These are phyloP conservation scores for Xanthorhoe spadicearia DNA, from an alignment of 2,888 invertebrate species.

Conservation along the genomic window DNA sequence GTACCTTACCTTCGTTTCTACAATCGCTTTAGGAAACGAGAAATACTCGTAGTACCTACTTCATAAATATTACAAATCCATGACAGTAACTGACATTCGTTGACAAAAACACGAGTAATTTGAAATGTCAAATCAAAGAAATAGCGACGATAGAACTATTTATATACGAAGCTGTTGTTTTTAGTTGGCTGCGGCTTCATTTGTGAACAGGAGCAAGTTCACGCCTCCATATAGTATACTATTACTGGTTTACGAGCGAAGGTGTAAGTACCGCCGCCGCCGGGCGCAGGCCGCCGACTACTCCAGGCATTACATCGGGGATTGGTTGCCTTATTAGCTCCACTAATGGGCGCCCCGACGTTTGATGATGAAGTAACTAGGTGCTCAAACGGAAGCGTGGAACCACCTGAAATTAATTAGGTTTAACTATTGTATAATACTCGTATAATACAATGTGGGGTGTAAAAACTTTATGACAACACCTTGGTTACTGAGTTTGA, in stretches of 20 bases:
- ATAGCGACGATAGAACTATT: no score
- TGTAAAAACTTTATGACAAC: not conserved
- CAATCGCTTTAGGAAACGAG: no score
- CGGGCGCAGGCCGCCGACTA: not conserved
- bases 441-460: not conserved
- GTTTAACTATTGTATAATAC: not conserved
- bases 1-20: no score
- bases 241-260: constrained; percentile 24
- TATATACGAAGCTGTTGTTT: no score
- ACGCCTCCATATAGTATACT: constrained; percentile 10
- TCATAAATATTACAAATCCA: no score
- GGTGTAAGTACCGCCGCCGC: constrained; percentile 1
- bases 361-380: constrained; percentile 3
- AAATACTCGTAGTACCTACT: no score
- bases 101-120: no score
- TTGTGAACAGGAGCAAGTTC: not conserved
- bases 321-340: constrained; percentile 21
- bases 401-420: constrained; percentile 13
- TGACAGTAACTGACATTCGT: no score
- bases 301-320: constrained; percentile 6
- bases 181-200: no score
- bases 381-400: constrained; percentile 3
- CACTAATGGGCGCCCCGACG: constrained; percentile 7
- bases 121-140: no score
- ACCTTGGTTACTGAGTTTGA: not conserved